Evolutionary conservation across 2,113 vertebrate species (phyloP).

Genomic region (Procavia capensis): DNA sequence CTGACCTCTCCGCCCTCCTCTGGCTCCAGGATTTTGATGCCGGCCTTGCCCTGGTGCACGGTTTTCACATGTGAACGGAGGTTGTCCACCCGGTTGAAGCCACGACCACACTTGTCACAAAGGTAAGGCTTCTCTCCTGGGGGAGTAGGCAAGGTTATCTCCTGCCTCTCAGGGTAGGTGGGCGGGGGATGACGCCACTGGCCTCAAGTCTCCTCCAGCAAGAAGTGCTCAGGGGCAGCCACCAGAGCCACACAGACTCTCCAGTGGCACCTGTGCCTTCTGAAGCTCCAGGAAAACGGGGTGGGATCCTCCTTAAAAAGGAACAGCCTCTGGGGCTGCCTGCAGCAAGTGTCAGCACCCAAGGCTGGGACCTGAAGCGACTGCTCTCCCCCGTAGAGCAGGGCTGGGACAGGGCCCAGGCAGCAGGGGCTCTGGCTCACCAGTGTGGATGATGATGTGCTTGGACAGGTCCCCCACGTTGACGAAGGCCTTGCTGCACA

Average conservation of each 20-base stretch:
- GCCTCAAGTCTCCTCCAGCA: constrained; percentile 40
- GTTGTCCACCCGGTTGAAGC: constrained; percentile 99
- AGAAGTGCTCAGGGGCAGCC: constrained; percentile 9
- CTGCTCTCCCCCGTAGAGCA: not conserved
- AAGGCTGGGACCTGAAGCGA: not conserved
- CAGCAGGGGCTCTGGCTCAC: constrained; percentile 78
- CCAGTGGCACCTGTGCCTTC: not conserved
- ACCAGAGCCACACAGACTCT: not conserved
- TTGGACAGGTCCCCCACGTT: constrained; percentile 98
- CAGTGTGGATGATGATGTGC: constrained; percentile 99
- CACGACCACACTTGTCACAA: constrained; percentile 97
- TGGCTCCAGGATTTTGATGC: constrained; percentile 94
- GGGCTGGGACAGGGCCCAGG: not conserved
- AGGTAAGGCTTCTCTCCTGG: constrained; percentile 97
- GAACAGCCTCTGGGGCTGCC: not conserved
- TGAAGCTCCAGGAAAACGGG: not conserved
- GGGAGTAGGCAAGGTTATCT: constrained; percentile 48
- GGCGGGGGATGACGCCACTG: not conserved
- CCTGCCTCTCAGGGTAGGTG: constrained; percentile 24
- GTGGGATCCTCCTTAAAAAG: not conserved
- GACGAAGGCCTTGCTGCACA: constrained; percentile 98
- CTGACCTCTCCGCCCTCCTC: constrained; percentile 92
- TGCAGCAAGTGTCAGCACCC: not conserved
- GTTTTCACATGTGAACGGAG: constrained; percentile 98
- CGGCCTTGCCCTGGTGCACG: constrained; percentile 96